Percentiles rank a stretch among this genome's conserved stretches.
Conservation (phyloP, 2,113 vertebrate genomes). For the Mormyrus iriodes region DNA sequence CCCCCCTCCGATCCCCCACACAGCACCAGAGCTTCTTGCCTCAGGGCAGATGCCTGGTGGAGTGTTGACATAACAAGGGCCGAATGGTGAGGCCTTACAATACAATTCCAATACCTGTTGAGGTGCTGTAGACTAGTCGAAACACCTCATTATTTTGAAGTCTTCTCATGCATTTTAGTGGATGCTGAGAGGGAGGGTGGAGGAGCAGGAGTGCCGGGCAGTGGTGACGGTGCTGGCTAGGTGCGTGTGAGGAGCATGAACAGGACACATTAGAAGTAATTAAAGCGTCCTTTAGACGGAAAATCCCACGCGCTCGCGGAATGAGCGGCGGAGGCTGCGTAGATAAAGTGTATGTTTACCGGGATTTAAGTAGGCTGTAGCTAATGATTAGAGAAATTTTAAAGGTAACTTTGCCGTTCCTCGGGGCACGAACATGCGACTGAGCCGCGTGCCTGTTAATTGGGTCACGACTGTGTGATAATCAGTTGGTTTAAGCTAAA, state of each 20-base stretch:
- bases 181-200: background rate
- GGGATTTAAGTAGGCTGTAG: constrained; percentile 68
- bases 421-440: constrained; percentile 55
- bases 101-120: background rate
- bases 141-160: background rate
- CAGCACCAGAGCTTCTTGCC: background rate
- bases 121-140: background rate
- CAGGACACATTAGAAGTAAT: constrained; percentile 53
- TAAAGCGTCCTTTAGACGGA: constrained; percentile 52
- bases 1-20: background rate
- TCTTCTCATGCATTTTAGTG: background rate
- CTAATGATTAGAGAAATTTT: constrained; percentile 74
- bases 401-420: constrained; percentile 70
- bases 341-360: constrained; percentile 68
- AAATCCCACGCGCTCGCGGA: constrained; percentile 39
- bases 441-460: constrained; percentile 64
- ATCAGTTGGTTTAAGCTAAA: constrained; percentile 76
- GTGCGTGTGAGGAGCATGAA: background rate
- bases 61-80: background rate
- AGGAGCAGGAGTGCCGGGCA: background rate
- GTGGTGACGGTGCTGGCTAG: background rate
- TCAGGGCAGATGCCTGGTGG: background rate
- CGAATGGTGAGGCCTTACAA: no score
- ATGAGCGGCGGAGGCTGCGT: constrained; percentile 43
- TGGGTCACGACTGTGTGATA: constrained; percentile 71